Conservation (phyloP, 1,140 invertebrate genomes). For the Pinna nobilis region DNA sequence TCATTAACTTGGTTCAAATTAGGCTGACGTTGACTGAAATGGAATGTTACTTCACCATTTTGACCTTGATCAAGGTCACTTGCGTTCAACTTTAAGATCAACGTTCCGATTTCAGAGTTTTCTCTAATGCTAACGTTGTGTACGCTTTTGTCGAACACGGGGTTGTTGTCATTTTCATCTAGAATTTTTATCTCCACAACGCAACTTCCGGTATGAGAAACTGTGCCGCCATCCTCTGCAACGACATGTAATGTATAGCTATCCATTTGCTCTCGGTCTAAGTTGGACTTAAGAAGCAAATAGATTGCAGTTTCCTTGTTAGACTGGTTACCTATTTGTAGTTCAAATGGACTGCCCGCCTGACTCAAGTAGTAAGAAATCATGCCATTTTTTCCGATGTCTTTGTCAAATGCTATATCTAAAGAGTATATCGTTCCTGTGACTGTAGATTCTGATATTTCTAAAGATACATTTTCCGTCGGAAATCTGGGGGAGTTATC, state of each 20-base stretch:
- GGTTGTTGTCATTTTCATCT: slow-evolving; percentile 96
- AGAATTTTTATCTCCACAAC: slow-evolving; percentile 59
- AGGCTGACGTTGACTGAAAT: slow-evolving; percentile 26
- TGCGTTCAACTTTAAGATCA: slow-evolving; percentile 88
- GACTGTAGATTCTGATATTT: slow-evolving; percentile 72
- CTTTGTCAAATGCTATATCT: slow-evolving; percentile 57
- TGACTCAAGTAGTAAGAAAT: slow-evolving; percentile 53
- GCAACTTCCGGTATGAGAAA: slow-evolving; percentile 77
- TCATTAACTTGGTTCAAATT: background rate
- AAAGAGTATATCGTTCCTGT: slow-evolving; percentile 82
- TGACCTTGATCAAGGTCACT: slow-evolving; percentile 84
- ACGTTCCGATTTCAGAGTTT: slow-evolving; percentile 79
- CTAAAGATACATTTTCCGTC: slow-evolving; percentile 37
- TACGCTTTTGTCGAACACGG: slow-evolving; percentile 80
- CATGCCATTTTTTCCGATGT: slow-evolving; percentile 77
- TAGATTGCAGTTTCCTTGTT: slow-evolving; percentile 44
- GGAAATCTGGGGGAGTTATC: slow-evolving; percentile 92
- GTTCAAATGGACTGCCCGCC: slow-evolving; percentile 45
- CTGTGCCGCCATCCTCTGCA: slow-evolving; percentile 90
- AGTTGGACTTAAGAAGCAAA: slow-evolving; percentile 36
- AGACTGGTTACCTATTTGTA: no score
- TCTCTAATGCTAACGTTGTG: slow-evolving; percentile 57
- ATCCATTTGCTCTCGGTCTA: slow-evolving; percentile 88
- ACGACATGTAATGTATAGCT: slow-evolving; percentile 91
- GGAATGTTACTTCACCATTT: slow-evolving; percentile 33